A percentile compares a stretch with the other conserved stretches of the same genome.
These are phyloP conservation scores for Bettongia penicillata DNA, from an alignment of 2,113 vertebrate genomes.

Conservation along the genomic window DNA sequence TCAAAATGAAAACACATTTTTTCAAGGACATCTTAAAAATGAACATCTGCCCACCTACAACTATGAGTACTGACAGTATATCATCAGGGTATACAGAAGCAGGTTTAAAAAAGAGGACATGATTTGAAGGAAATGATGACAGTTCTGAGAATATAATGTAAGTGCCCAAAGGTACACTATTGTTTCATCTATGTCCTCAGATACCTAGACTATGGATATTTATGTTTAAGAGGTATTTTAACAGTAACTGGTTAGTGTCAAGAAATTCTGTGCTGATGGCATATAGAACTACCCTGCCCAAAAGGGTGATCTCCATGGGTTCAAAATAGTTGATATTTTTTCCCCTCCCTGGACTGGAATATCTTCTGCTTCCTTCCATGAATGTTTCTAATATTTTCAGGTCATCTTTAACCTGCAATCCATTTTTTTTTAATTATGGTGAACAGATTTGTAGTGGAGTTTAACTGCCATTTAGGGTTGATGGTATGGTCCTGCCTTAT, in stretches of 20 bases:
- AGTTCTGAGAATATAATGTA: conserved; percentile 52
- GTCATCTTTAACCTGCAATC: neutral
- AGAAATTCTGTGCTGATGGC: neutral
- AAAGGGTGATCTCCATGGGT: neutral
- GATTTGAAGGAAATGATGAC: conserved; percentile 57
- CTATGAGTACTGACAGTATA: conserved; percentile 41
- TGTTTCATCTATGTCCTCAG: conserved; percentile 40
- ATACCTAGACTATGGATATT: conserved; percentile 13
- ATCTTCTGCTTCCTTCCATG: neutral
- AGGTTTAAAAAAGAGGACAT: conserved; percentile 40
- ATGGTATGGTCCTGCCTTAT: neutral
- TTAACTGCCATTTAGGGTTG: neutral
- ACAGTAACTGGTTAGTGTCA: neutral
- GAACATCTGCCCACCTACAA: conserved; percentile 56
- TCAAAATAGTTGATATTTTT: conserved; percentile 1
- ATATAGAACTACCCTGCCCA: neutral
- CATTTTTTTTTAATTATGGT: neutral
- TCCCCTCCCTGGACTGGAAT: neutral
- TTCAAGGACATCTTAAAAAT: conserved; percentile 67
- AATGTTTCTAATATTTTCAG: neutral
- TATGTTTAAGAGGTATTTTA: conserved; percentile 34
- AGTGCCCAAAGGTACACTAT: conserved; percentile 22
- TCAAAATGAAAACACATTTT: conserved; percentile 61
- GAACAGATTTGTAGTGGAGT: neutral
- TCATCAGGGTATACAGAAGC: conserved; percentile 64